Percentiles rank a stretch among this genome's conserved stretches.
Conservation (phyloP, 2,888 invertebrate species). For the Drosophila planitibia region DNA sequence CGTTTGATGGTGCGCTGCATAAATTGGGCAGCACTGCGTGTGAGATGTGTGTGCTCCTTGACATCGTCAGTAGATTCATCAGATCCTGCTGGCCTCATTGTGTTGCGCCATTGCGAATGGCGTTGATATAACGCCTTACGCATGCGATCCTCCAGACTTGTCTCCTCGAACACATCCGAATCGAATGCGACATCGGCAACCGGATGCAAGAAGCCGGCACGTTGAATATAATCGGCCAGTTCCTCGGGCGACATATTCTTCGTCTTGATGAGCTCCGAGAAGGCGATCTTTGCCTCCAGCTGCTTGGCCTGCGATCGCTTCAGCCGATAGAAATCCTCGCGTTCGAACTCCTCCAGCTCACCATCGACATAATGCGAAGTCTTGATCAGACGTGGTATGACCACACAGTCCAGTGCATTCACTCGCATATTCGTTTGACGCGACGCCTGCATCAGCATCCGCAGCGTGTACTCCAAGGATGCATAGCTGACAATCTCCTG, state of each 20-base stretch:
- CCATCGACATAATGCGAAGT: conserved; percentile 71
- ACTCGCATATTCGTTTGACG: conserved; percentile 79
- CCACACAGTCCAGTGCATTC: conserved; percentile 80
- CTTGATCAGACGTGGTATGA: conserved; percentile 68
- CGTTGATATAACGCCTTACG: conserved; percentile 13
- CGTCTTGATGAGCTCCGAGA: conserved; percentile 59
- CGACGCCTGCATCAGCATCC: conserved; percentile 54
- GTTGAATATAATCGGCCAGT: conserved; percentile 30
- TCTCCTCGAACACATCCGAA: conserved; percentile 12
- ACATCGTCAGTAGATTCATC: too few species aligned
- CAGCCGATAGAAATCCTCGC: conserved; percentile 82
- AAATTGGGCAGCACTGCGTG: background rate
- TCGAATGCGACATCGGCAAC: conserved; percentile 58
- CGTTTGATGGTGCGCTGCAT: conserved; percentile 2
- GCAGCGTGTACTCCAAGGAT: conserved; percentile 67
- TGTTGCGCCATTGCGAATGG: background rate
- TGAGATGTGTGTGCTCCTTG: background rate
- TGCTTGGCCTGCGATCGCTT: conserved; percentile 82
- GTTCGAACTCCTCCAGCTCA: conserved; percentile 81
- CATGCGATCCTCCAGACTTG: conserved; percentile 3
- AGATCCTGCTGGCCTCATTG: background rate
- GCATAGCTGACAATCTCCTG: conserved; percentile 57
- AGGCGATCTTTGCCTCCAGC: conserved; percentile 71
- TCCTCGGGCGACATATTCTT: conserved; percentile 59
- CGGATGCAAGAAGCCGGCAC: conserved; percentile 24